A percentile compares a stretch with the other conserved stretches of the same genome.
Evolutionary conservation across 2,113 vertebrate genomes (phyloP).

Genomic region (Ellobius talpinus): DNA sequence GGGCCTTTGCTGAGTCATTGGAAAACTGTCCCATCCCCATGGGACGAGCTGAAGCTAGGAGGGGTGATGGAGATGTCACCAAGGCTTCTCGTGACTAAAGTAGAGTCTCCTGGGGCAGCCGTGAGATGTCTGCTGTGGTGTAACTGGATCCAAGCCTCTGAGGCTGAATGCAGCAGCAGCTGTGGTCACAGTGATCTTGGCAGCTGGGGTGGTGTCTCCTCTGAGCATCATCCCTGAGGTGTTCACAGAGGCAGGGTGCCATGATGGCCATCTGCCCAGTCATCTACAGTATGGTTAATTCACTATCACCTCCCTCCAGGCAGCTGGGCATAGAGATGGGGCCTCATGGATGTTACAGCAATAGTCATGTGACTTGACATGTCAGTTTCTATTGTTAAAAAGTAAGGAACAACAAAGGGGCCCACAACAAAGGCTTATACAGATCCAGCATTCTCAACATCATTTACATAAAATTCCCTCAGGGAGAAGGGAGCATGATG

Average conservation of each 20-base stretch:
- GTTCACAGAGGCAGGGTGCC: background rate
- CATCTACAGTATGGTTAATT: accelerated
- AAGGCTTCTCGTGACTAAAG: background rate
- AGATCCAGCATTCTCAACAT: no score
- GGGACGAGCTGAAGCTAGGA: accelerated
- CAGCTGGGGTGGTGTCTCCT: background rate
- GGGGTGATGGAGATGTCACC: background rate
- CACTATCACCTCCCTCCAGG: accelerated
- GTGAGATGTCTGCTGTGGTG: background rate
- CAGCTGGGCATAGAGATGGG: accelerated
- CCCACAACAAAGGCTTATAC: no score
- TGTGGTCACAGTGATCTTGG: background rate
- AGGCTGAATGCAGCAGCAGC: background rate
- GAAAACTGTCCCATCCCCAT: accelerated
- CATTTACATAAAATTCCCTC: no score
- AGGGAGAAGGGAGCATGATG: no score
- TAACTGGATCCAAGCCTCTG: background rate
- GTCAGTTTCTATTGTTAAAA: background rate
- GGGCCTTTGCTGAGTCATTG: background rate
- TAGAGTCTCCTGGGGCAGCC: background rate
- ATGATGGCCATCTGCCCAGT: no score
- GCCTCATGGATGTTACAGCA: no score
- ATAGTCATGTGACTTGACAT: no score
- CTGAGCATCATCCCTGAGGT: background rate
- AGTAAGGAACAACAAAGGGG: background rate